These are phyloP conservation scores for Pristionchus mayeri DNA, from an alignment of 2,888 invertebrate species.

Conservation along the genomic window DNA sequence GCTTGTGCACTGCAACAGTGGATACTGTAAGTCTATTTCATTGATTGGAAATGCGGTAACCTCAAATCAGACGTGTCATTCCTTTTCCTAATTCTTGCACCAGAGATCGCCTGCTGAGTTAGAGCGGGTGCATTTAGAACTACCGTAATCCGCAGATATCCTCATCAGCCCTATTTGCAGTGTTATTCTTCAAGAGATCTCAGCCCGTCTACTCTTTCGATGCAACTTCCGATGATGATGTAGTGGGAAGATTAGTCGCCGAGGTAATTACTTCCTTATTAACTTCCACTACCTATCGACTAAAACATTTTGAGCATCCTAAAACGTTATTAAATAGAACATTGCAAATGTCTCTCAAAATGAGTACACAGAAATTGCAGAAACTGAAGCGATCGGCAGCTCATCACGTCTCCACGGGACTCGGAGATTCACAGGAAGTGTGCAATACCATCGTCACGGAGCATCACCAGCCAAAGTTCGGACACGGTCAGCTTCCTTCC, in stretches of 20 bases:
- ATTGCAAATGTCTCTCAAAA: too few relatives aligned
- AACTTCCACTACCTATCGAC: background rate
- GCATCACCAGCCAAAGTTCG: conserved; percentile 16
- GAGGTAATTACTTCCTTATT: background rate
- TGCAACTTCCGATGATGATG: background rate
- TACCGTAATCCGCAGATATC: background rate
- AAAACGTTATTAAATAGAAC: background rate
- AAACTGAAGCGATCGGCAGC: conserved; percentile 44
- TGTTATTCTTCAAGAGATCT: conserved; percentile 32
- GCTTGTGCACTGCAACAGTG: background rate
- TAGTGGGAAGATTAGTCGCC: conserved; percentile 15
- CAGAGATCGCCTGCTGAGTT: too few relatives aligned
- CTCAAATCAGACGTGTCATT: too few relatives aligned
- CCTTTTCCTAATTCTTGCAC: too few relatives aligned
- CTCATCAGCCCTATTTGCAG: conserved; percentile 3
- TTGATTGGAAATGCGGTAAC: too few relatives aligned
- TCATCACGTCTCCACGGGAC: background rate
- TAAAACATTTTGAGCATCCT: background rate
- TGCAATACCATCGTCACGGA: background rate
- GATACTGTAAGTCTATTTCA: conserved; percentile 38
- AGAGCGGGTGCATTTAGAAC: too few relatives aligned
- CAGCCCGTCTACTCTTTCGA: conserved; percentile 6
- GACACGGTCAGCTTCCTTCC: conserved; percentile 21
- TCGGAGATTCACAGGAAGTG: conserved; percentile 5
- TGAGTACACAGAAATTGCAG: too few relatives aligned